phyloP scores from a whole-genome alignment of 2,888 invertebrate species.

The Pachliopta kotzebuea region DNA sequence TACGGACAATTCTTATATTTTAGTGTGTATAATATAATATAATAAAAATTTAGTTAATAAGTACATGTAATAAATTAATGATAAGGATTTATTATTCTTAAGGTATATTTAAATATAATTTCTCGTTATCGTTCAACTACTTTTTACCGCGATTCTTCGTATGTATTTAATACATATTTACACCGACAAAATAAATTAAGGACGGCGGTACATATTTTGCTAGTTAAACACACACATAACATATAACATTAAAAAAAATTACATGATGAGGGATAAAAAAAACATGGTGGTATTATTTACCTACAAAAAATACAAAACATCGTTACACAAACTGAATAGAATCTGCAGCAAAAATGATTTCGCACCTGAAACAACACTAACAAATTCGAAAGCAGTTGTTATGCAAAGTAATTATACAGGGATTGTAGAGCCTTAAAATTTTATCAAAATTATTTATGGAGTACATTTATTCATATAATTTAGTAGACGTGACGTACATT shows the following conservation, averaged over 20 bases:
- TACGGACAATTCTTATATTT: too few species aligned
- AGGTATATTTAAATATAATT: too few species aligned
- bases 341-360: constrained; percentile 19
- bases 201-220: too few species aligned
- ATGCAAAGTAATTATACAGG: constrained; percentile 21
- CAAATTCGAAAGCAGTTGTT: constrained; percentile 20
- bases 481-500: too few species aligned
- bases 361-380: constrained; percentile 25
- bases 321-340: constrained; percentile 2
- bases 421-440: constrained; percentile 21
- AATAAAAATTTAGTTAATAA: too few species aligned
- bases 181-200: too few species aligned
- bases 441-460: constrained; percentile 14
- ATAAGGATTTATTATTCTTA: too few species aligned
- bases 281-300: neutral
- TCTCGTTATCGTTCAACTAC: too few species aligned
- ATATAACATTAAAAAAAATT: neutral
- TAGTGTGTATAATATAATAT: too few species aligned
- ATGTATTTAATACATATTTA: too few species aligned
- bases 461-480: constrained; percentile 10
- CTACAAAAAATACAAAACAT: neutral
- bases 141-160: too few species aligned
- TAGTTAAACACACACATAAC: neutral
- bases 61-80: too few species aligned
- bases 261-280: neutral